Evolutionary conservation across 2,113 vertebrate species (phyloP).

Genomic region (Tonatia bakeri): DNA sequence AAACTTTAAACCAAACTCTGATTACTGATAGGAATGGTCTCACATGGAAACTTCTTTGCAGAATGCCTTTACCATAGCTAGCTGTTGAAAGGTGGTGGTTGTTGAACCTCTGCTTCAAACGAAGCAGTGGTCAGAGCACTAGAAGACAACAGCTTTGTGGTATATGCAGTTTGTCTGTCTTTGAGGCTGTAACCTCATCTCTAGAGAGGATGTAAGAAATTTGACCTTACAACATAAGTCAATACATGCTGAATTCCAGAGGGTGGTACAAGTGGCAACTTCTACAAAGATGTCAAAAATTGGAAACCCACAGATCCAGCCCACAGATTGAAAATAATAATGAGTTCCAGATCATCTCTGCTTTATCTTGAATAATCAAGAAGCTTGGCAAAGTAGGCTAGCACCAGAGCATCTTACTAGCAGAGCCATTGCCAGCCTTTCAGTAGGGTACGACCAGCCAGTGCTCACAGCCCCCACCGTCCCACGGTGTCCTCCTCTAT

Average conservation of each 20-base stretch:
- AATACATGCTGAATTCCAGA: not conserved
- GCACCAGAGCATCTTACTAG: not conserved
- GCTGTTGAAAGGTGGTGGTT: not conserved
- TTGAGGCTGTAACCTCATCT: not conserved
- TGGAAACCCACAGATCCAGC: not conserved
- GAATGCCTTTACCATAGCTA: not conserved
- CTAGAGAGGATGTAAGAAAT: not conserved
- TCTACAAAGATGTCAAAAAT: not conserved
- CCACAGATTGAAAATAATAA: not conserved
- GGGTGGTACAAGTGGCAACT: not conserved
- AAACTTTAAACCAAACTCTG: not conserved
- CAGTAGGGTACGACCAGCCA: not conserved
- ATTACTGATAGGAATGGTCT: not conserved
- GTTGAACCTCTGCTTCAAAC: not conserved
- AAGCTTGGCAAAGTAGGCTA: not conserved
- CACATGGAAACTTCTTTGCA: not conserved
- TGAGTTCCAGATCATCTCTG: not conserved
- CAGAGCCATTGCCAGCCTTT: not conserved
- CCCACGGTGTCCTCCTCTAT: not conserved
- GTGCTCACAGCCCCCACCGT: not conserved
- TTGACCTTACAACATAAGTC: not conserved
- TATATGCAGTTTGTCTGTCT: not conserved
- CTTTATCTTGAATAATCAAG: not conserved
- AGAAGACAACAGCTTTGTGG: not conserved
- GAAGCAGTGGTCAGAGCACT: not conserved